Base-by-base conservation (phyloP, 2,113 vertebrate genomes). In the Baryphthengus martii region DNA sequence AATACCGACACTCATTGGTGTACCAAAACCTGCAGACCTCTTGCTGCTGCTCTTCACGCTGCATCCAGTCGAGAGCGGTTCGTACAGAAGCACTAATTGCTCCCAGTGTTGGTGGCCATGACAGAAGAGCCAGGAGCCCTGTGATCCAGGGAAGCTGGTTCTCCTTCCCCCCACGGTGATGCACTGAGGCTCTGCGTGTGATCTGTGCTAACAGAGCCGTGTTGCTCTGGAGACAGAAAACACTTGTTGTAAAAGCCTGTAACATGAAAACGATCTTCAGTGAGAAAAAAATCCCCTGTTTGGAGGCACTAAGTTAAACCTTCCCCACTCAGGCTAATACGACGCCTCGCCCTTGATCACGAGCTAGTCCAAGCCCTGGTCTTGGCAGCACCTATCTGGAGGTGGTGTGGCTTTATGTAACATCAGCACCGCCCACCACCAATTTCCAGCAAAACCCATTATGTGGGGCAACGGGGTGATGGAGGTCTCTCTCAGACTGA, bases 141-240 rank as follows among this genome's bases (percentile, higher is more conserved):
- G 26, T 75, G 76, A 17, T 13, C 44, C 42, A 18, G 13, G 53
- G 68, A 65, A 58, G 8, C 23, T 77, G 17, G 19, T 28, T 24
- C 61, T 80, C 63, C 45, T 76, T 40, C 59, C 37, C 52, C 6
- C 6, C 13, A 0, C 1, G 2, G 49, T n/a, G 81, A n/a, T 29
- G 49, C 50, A 9, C 47, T 0, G 4, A 65, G 50, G 23, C 31
- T 83, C 33, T 39, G 35, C n/a, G n/a, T 74, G 66, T 75, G 93
- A 47, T 66, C 44, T 16, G 8, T 49, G 52, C 47, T 72, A 21
- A 31, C 7, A 0, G 23, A 74, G 25, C 21, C 13, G 9, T 10
- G 89, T 53, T 96, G 91, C 61, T 96, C 85, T 63, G 85, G 92
- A 93, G 85, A 88, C 73, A 62, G 77, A 82, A 74, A 74, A 74